phyloP scores from a whole-genome alignment of 2,888 invertebrate genomes.

The Thecophora atra region DNA sequence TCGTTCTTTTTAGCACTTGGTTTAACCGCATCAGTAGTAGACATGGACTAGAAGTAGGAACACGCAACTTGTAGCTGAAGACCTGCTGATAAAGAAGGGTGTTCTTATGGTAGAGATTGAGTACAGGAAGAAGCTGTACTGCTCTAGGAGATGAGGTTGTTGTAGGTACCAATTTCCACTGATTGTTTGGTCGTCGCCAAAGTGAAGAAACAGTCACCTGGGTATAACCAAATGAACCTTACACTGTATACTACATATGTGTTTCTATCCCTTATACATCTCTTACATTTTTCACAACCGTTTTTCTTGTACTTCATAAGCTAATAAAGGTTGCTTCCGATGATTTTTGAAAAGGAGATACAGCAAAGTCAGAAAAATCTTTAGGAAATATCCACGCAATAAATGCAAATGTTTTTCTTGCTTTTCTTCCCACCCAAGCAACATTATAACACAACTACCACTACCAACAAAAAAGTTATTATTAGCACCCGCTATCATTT shows the following conservation, averaged over 20 bases:
- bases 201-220: neutral
- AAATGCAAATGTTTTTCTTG: neutral
- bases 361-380: neutral
- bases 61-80: neutral
- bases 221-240: too few relatives aligned
- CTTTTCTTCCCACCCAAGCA: slow-evolving; percentile 9
- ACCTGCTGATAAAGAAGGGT: neutral
- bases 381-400: neutral
- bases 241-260: too few relatives aligned
- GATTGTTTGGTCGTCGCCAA: neutral
- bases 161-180: neutral
- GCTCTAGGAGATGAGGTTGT: neutral
- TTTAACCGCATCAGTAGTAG: too few relatives aligned
- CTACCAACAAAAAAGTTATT: too few relatives aligned
- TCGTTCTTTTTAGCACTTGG: too few relatives aligned
- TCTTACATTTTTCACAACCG: neutral
- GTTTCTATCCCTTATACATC: too few relatives aligned
- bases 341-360: neutral
- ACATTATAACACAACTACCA: neutral
- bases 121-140: neutral
- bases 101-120: neutral
- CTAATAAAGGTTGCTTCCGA: neutral
- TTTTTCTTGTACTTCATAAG: too few relatives aligned
- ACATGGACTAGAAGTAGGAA: too few relatives aligned
- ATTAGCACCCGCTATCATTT: too few relatives aligned